A percentile compares a stretch with the other conserved stretches of the same genome.
Evolutionary conservation across 2,797 vertebrate genomes (phyloP).

Genomic region (Anabacerthia variegaticeps): DNA sequence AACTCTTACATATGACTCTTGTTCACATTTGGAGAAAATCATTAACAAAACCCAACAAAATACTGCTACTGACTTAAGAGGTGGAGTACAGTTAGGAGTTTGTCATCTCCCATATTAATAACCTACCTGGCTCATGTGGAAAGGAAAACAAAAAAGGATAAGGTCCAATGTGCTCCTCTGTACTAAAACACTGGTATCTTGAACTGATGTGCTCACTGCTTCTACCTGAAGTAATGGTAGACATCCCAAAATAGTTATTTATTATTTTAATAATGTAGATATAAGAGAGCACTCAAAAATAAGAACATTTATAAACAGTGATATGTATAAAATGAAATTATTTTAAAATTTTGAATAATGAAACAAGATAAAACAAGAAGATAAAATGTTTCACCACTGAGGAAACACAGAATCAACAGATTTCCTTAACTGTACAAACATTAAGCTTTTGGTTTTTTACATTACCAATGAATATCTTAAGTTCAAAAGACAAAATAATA

Average conservation of each 20-base stretch:
- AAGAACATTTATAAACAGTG: neutral
- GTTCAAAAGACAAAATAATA: neutral
- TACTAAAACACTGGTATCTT: slow-evolving; percentile 96
- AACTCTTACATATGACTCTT: neutral
- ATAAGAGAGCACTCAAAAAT: neutral
- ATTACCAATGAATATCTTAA: neutral
- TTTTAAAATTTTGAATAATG: neutral
- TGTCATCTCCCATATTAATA: neutral
- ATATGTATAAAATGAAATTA: neutral
- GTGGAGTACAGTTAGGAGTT: neutral
- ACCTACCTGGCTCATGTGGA: slow-evolving; percentile 97
- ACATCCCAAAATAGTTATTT: neutral
- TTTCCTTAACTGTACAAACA: neutral
- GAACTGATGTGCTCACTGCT: slow-evolving; percentile 97
- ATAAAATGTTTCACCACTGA: neutral
- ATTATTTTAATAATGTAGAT: neutral
- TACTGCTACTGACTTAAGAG: neutral
- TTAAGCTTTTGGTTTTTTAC: neutral
- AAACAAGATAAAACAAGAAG: neutral
- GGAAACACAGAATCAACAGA: neutral
- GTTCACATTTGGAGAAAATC: neutral
- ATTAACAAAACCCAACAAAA: neutral
- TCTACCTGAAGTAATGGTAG: slow-evolving; percentile 85
- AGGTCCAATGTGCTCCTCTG: slow-evolving; percentile 97
- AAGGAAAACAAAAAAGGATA: slow-evolving; percentile 98